Conservation (phyloP, 2,113 vertebrate genomes). For the Grus americana region DNA sequence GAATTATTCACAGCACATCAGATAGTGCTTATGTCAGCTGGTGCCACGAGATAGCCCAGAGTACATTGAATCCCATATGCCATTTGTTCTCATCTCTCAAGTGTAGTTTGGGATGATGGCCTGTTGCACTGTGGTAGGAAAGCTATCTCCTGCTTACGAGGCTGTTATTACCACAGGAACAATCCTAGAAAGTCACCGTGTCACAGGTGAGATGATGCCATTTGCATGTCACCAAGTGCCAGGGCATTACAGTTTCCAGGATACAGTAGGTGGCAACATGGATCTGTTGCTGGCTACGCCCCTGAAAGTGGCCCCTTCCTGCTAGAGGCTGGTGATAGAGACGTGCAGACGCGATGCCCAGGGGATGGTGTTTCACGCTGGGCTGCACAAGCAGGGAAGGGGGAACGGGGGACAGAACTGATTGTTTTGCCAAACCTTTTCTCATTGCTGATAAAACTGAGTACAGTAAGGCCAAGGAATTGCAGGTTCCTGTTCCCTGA, state of each 20-base stretch:
- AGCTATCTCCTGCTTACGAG: not conserved
- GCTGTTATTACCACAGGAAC: not conserved
- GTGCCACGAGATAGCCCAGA: not conserved
- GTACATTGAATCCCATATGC: not conserved
- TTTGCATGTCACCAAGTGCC: not conserved
- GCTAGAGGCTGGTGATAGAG: not conserved
- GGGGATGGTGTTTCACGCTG: fast-evolving
- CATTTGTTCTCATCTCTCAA: not conserved
- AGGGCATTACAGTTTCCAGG: not conserved
- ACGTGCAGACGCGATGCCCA: not conserved
- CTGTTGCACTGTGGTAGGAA: not conserved
- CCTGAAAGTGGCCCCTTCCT: not conserved
- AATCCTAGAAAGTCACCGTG: not conserved
- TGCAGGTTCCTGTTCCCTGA: not conserved
- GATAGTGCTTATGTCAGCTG: not conserved
- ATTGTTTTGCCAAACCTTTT: not conserved
- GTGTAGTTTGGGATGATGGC: not conserved
- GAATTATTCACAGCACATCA: constrained; percentile 25
- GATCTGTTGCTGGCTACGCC: not conserved
- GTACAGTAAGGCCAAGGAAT: not conserved
- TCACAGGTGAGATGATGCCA: not conserved
- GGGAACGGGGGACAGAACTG: not conserved
- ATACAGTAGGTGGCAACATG: not conserved
- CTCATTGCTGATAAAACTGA: not conserved
- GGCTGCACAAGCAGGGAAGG: not conserved